Percentiles rank a stretch among this genome's conserved stretches.
Conservation (phyloP, 2,888 invertebrate genomes). For the Siphlonurus alternatus region DNA sequence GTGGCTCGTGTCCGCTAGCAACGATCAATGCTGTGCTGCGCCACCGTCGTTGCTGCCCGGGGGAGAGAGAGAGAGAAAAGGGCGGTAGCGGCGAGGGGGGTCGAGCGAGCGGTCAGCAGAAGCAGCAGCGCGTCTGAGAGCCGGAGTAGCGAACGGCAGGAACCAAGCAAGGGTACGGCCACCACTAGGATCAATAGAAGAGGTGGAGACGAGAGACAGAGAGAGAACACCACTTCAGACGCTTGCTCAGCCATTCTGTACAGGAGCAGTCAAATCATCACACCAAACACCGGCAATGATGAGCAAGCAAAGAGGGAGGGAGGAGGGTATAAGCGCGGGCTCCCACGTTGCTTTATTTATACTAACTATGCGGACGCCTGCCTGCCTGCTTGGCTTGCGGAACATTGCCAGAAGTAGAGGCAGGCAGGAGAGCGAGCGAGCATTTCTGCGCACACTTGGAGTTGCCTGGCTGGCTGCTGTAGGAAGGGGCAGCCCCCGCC, state of each 20-base stretch:
- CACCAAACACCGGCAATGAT: background rate
- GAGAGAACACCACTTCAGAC: background rate
- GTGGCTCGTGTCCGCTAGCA: background rate
- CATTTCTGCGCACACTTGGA: slow-evolving; percentile 4
- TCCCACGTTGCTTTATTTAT: background rate
- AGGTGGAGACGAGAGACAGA: background rate
- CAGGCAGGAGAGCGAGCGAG: background rate
- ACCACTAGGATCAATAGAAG: slow-evolving; percentile 1
- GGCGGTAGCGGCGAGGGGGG: background rate
- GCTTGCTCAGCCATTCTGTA: background rate
- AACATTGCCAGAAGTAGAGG: background rate
- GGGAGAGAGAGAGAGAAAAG: slow-evolving; percentile 4
- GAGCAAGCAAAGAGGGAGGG: background rate
- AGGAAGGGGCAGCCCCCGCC: slow-evolving; percentile 5
- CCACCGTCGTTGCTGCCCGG: background rate
- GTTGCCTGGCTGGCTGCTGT: slow-evolving; percentile 5
- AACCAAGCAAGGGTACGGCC: background rate
- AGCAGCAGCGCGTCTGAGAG: slow-evolving; percentile 18
- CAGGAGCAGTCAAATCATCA: background rate
- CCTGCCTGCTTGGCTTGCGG: too few relatives aligned
- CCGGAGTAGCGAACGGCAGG: background rate
- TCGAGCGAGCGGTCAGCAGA: background rate
- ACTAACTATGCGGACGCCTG: background rate
- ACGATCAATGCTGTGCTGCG: background rate
- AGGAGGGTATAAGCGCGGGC: background rate